Percentiles rank a stretch among this genome's conserved stretches.
These are phyloP conservation scores for Gopherus evgoodei DNA, from an alignment of 2,113 vertebrate species.

Conservation along the genomic window DNA sequence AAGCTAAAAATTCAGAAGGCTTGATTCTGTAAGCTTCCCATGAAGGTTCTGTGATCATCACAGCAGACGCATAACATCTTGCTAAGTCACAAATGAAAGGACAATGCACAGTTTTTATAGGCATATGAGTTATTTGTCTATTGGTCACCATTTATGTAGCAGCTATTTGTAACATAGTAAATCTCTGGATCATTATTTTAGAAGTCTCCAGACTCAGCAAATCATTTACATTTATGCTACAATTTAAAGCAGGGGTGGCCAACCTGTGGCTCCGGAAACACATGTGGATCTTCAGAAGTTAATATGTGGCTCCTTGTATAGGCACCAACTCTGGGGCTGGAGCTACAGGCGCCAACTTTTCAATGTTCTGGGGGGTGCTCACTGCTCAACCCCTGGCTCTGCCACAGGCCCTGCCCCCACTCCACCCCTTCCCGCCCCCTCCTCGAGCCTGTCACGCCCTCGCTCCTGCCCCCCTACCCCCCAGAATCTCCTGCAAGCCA, in stretches of 20 bases:
- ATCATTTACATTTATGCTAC: neutral
- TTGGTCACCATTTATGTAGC: neutral
- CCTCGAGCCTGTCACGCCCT: too few species aligned
- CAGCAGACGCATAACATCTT: neutral
- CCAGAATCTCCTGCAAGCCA: too few species aligned
- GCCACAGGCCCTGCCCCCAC: too few species aligned
- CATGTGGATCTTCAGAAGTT: too few species aligned
- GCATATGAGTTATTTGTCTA: constrained; percentile 1
- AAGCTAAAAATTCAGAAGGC: neutral
- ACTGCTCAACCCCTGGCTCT: too few species aligned
- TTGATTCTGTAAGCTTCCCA: neutral
- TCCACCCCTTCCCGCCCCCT: too few species aligned
- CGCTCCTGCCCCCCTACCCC: too few species aligned
- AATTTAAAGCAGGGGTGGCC: neutral
- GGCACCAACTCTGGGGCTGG: too few species aligned
- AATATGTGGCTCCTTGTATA: too few species aligned
- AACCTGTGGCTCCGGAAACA: too few species aligned
- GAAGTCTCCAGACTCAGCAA: neutral
- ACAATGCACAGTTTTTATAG: neutral
- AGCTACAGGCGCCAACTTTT: too few species aligned
- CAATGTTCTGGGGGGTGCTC: too few species aligned
- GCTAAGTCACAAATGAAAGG: neutral
- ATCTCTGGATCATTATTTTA: neutral
- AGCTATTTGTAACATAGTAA: constrained; percentile 26
- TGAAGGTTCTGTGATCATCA: neutral